phyloP scores from a whole-genome alignment of 2,888 invertebrate species.

The Poecilobothrus nobilitatus region DNA sequence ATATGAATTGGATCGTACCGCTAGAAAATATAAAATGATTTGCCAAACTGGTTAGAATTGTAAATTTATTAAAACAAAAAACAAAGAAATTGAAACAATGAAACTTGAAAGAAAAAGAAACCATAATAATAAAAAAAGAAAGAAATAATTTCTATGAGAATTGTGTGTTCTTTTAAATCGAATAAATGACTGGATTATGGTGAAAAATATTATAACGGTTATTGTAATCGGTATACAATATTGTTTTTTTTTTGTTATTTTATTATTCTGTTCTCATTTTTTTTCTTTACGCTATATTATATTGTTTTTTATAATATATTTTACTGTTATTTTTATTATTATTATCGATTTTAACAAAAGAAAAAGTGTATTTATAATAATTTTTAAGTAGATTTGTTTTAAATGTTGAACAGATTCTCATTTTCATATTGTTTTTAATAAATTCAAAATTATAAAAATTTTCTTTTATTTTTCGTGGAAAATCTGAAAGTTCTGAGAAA shows the following conservation, averaged over 20 bases:
- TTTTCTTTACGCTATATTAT: not conserved
- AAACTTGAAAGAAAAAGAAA: not conserved
- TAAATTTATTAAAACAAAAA: no score
- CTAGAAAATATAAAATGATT: no score
- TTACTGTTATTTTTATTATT: conserved; percentile 1
- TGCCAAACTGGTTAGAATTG: no score
- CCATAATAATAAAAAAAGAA: not conserved
- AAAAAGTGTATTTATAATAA: not conserved
- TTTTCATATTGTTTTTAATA: not conserved
- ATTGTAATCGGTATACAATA: not conserved
- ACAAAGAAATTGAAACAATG: no score
- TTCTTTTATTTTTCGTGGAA: no score
- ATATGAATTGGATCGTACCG: no score
- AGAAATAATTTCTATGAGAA: not conserved
- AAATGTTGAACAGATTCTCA: not conserved
- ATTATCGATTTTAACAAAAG: not conserved
- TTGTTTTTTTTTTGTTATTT: not conserved
- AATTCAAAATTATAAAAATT: no score
- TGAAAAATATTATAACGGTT: conserved; percentile 4
- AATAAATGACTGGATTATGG: conserved; percentile 4
- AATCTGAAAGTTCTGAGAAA: no score
- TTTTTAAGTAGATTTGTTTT: not conserved
- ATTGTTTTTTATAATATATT: not conserved
- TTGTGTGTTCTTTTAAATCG: not conserved
- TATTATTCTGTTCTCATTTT: not conserved